Evolutionary conservation across 2,888 invertebrate genomes (phyloP).

Genomic region (Lithophane semibrunnea): DNA sequence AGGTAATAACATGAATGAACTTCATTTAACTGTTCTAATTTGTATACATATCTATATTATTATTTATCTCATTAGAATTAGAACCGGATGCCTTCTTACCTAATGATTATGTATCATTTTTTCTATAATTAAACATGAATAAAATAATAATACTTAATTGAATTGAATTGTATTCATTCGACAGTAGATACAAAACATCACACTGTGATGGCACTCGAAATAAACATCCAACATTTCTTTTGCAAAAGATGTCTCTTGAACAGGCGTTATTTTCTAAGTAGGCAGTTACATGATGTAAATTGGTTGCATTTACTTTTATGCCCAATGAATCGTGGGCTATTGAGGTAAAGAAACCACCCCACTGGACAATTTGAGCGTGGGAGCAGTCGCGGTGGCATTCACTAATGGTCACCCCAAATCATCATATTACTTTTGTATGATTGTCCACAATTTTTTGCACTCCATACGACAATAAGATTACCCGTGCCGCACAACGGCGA

Average conservation of each 20-base stretch:
- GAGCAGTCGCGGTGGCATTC: conserved; percentile 83
- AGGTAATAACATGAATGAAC: not conserved
- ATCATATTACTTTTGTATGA: conserved; percentile 87
- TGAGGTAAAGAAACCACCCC: conserved; percentile 76
- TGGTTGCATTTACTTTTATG: conserved; percentile 56
- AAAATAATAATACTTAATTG: too few relatives aligned
- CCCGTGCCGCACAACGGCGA: conserved; percentile 65
- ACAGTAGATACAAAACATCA: conserved; percentile 14
- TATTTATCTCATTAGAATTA: conserved; percentile 29
- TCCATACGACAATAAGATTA: conserved; percentile 73
- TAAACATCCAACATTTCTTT: conserved; percentile 13
- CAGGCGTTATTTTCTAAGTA: conserved; percentile 36
- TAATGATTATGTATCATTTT: conserved; percentile 6
- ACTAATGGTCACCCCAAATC: conserved; percentile 85
- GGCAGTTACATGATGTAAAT: conserved; percentile 54
- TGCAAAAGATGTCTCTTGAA: conserved; percentile 29
- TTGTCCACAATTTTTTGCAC: conserved; percentile 81
- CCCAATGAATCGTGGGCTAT: conserved; percentile 63
- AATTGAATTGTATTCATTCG: conserved; percentile 4
- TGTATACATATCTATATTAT: conserved; percentile 6
- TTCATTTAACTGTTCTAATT: conserved; percentile 4
- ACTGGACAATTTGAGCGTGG: conserved; percentile 82
- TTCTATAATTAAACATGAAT: too few relatives aligned
- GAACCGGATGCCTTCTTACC: conserved; percentile 16
- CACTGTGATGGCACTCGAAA: conserved; percentile 12